Evolutionary conservation across 1,140 invertebrate genomes (phyloP).

Genomic region (Pantala flavescens): DNA sequence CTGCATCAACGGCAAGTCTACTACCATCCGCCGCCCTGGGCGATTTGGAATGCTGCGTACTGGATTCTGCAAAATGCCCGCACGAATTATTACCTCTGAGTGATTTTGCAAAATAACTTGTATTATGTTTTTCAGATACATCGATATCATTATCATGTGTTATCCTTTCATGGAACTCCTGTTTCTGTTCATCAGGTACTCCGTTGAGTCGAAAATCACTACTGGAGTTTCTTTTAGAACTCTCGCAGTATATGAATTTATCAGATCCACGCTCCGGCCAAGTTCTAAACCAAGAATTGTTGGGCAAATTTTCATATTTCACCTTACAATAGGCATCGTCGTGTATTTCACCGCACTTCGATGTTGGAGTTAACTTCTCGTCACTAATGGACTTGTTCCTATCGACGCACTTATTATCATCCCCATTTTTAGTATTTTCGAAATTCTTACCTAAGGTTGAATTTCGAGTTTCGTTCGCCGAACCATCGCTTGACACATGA

Average conservation of each 20-base stretch:
- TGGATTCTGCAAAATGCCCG: background rate
- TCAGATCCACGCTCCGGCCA: background rate
- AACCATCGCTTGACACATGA: background rate
- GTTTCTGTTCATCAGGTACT: background rate
- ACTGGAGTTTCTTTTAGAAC: background rate
- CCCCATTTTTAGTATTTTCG: background rate
- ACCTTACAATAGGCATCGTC: background rate
- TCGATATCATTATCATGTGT: background rate
- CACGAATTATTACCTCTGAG: background rate
- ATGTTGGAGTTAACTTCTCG: background rate
- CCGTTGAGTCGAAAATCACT: background rate
- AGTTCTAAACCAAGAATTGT: conserved; percentile 3
- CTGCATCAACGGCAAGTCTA: background rate
- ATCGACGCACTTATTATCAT: background rate
- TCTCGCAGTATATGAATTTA: background rate
- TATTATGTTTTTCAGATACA: background rate
- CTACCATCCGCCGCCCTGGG: background rate
- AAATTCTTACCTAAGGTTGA: background rate
- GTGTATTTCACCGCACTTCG: background rate
- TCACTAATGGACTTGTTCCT: background rate
- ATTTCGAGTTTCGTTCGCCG: background rate
- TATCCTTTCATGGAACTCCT: background rate
- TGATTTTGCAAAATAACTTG: background rate
- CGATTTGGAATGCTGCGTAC: background rate
- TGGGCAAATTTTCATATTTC: background rate